Percentiles rank a stretch among this genome's conserved stretches.
These are phyloP conservation scores for Deroplatys truncata DNA, from an alignment of 2,888 invertebrate species.

Conservation along the genomic window DNA sequence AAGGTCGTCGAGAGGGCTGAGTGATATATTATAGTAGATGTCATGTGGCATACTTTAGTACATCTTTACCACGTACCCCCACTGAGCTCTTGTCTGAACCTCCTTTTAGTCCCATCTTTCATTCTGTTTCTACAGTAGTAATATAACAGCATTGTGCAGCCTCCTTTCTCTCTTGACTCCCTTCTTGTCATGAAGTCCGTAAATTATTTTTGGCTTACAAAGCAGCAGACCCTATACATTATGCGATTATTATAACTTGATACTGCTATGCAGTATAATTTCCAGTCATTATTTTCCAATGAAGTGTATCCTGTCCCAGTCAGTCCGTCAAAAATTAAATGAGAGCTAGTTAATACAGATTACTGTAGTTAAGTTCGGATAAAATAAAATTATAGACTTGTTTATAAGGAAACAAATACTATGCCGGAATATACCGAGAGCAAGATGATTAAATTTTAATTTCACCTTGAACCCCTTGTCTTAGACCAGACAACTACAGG, in stretches of 20 bases:
- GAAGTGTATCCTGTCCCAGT: not conserved
- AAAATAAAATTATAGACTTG: not conserved
- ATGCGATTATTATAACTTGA: not conserved
- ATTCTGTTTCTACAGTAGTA: constrained; percentile 4
- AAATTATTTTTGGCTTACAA: constrained; percentile 24
- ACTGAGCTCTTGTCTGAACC: constrained; percentile 19
- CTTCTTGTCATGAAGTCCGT: constrained; percentile 18
- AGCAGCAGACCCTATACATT: not conserved
- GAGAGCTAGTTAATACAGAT: not conserved
- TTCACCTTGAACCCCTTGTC: too few relatives aligned
- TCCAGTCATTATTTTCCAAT: not conserved
- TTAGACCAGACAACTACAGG: too few relatives aligned
- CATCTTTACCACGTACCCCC: constrained; percentile 19
- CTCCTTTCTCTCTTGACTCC: not conserved
- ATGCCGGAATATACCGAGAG: not conserved
- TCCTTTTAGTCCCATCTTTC: constrained; percentile 16
- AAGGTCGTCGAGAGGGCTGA: not conserved
- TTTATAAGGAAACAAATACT: not conserved
- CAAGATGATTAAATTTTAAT: too few relatives aligned
- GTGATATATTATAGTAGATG: constrained; percentile 19
- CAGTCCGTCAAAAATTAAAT: not conserved
- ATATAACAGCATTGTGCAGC: not conserved
- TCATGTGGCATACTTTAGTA: constrained; percentile 18
- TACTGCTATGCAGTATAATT: not conserved
- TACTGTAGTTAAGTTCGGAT: not conserved